phyloP scores from a whole-genome alignment of 2,113 vertebrate genomes.

The Pituophis catenifer region DNA sequence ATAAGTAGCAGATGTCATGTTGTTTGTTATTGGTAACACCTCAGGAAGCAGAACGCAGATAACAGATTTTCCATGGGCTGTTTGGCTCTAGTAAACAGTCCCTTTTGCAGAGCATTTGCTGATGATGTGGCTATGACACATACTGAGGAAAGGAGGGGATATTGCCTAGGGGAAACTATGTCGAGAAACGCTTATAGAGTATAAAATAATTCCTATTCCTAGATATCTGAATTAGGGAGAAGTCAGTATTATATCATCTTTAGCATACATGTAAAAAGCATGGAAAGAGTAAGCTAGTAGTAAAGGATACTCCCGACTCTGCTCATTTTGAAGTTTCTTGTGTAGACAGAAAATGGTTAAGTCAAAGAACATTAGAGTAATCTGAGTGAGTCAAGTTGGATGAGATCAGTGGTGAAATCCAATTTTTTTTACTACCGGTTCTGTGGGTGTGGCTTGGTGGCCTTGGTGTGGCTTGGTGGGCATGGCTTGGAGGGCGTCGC shows the following conservation, averaged over 20 bases:
- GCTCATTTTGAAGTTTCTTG: not conserved
- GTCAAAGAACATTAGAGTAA: accelerated
- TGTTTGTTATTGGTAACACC: conserved; percentile 53
- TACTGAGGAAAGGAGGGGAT: not conserved
- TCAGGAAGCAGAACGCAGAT: conserved; percentile 36
- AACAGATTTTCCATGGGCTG: conserved; percentile 44
- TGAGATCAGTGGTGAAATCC: not conserved
- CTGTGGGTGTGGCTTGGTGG: too few species aligned
- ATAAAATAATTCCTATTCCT: not conserved
- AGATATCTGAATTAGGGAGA: not conserved
- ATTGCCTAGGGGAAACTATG: not conserved
- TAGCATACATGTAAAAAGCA: not conserved
- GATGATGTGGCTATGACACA: conserved; percentile 31
- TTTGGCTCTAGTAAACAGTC: conserved; percentile 19
- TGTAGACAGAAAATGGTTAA: not conserved
- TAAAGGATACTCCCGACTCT: not conserved
- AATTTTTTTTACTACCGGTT: too few species aligned
- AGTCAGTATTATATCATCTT: not conserved
- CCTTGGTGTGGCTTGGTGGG: too few species aligned
- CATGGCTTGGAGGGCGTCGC: too few species aligned
- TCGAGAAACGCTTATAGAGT: not conserved
- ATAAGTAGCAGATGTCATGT: conserved; percentile 50
- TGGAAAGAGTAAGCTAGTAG: not conserved
- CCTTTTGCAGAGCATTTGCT: conserved; percentile 32
- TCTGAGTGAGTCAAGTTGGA: not conserved